phyloP scores from a whole-genome alignment of 2,113 vertebrate genomes.

The Lasiurus borealis region DNA sequence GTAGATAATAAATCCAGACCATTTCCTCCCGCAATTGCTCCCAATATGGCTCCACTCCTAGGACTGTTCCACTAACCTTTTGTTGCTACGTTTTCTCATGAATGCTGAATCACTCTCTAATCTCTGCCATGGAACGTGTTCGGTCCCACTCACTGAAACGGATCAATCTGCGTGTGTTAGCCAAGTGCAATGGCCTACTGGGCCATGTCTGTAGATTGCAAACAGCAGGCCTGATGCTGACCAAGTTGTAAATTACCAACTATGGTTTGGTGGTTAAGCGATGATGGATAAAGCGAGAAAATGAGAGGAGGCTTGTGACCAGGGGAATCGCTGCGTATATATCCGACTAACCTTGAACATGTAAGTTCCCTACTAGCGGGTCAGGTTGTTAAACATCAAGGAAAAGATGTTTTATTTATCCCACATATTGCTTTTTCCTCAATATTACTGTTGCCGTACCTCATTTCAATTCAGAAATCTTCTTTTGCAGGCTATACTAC shows the following conservation, averaged over 20 bases:
- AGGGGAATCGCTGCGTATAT: neutral
- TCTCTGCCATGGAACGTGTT: conserved; percentile 78
- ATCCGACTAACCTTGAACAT: conserved; percentile 23
- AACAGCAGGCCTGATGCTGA: conserved; percentile 57
- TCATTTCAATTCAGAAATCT: conserved; percentile 5
- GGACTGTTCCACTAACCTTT: conserved; percentile 83
- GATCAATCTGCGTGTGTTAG: conserved; percentile 78
- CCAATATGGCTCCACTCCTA: conserved; percentile 85
- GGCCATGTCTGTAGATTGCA: conserved; percentile 72
- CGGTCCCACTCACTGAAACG: conserved; percentile 76
- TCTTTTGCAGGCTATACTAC: neutral
- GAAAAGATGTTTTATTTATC: neutral
- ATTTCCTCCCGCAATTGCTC: conserved; percentile 87
- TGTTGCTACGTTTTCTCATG: conserved; percentile 84
- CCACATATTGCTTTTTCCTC: neutral
- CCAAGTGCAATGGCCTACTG: conserved; percentile 73
- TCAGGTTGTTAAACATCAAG: neutral
- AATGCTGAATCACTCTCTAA: conserved; percentile 84
- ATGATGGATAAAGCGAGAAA: conserved; percentile 26
- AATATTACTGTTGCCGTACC: neutral
- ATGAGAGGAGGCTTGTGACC: neutral
- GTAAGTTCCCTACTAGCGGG: neutral
- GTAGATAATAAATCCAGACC: conserved; percentile 87
- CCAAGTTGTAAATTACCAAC: conserved; percentile 67
- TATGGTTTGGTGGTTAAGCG: neutral